Conservation (phyloP, 2,797 vertebrate species). For the Silurus aristotelis region DNA sequence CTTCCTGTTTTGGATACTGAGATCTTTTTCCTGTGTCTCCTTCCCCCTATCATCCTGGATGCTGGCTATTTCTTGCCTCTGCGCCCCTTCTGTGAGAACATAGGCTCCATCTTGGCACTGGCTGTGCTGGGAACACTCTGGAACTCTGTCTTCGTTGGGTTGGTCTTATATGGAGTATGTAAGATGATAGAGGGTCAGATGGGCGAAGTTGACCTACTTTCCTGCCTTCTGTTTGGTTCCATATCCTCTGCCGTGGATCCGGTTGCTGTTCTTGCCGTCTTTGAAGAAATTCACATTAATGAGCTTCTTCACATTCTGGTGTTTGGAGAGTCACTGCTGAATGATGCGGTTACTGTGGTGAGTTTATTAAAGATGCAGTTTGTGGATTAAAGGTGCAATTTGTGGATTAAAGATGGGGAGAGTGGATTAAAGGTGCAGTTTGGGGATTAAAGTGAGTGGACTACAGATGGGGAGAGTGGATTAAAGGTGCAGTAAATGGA, state of each 20-base stretch:
- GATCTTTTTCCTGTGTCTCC: constrained; percentile 93
- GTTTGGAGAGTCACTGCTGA: constrained; percentile 95
- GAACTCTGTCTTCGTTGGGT: constrained; percentile 90
- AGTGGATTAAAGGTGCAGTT: neutral
- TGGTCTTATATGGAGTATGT: constrained; percentile 85
- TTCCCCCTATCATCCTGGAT: constrained; percentile 96
- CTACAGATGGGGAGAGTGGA: neutral
- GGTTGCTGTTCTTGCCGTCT: constrained; percentile 92
- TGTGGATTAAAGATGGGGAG: neutral
- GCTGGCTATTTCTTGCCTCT: constrained; percentile 95
- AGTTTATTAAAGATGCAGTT: constrained; percentile 57
- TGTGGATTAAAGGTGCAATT: neutral
- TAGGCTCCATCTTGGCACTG: constrained; percentile 94
- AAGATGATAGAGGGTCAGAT: constrained; percentile 72
- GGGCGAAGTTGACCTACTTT: constrained; percentile 79
- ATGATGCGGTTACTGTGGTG: constrained; percentile 95
- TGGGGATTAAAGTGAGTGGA: too few species aligned
- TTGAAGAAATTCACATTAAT: constrained; percentile 97
- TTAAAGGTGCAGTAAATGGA: neutral
- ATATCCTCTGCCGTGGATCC: constrained; percentile 96
- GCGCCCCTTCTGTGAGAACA: constrained; percentile 88
- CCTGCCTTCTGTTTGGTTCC: constrained; percentile 90
- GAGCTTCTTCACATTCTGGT: constrained; percentile 94
- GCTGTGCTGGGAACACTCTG: constrained; percentile 93
- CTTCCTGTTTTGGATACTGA: constrained; percentile 81